Evolutionary conservation across 1,140 invertebrate species (phyloP).

Genomic region (Drosophila subpulchrella): DNA sequence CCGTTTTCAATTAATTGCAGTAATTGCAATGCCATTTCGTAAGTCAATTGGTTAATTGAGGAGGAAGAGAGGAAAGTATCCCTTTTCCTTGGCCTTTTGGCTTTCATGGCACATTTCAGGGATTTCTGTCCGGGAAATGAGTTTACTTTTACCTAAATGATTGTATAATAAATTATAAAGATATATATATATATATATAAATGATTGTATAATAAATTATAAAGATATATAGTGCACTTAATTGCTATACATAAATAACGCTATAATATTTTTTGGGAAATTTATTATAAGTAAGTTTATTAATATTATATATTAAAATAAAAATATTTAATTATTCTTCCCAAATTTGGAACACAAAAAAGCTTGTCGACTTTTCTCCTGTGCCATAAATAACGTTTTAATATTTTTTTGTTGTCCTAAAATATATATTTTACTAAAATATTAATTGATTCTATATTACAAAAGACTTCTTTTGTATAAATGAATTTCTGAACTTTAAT

Average conservation of each 20-base stretch:
- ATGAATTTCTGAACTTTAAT: slow-evolving; percentile 45
- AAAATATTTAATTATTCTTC: too few species aligned
- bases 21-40: slow-evolving; percentile 31
- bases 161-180: neutral
- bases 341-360: too few species aligned
- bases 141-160: neutral
- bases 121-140: slow-evolving; percentile 40
- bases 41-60: slow-evolving; percentile 9
- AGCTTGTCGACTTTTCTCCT: too few species aligned
- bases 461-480: slow-evolving; percentile 25
- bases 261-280: too few species aligned
- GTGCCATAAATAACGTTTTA: too few species aligned
- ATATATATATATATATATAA: neutral
- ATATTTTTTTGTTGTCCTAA: too few species aligned
- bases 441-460: neutral
- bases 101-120: slow-evolving; percentile 4
- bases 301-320: too few species aligned
- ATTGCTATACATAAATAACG: too few species aligned
- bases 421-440: neutral
- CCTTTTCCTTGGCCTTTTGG: neutral
- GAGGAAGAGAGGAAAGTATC: neutral
- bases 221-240: too few species aligned
- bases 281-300: too few species aligned
- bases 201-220: neutral
- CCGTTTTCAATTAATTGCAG: slow-evolving; percentile 28